A percentile compares a stretch with the other conserved stretches of the same genome.
Evolutionary conservation across 2,797 vertebrate species (phyloP).

Genomic region (Syndactyla subalaris): DNA sequence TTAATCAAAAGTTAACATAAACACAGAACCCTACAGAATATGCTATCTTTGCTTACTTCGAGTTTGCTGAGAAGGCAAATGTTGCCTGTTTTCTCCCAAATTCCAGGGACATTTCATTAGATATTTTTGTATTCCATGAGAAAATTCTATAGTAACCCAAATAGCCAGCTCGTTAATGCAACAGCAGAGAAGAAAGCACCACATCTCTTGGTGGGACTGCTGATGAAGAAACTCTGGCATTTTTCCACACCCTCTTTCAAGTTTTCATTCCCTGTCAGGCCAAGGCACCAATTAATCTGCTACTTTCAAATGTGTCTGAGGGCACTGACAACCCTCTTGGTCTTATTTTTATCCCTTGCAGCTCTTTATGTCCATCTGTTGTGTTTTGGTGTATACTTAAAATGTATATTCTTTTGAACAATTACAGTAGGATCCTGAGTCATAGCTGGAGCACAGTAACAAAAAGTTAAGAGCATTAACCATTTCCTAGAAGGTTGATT

Average conservation of each 20-base stretch:
- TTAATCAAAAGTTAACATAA: background rate
- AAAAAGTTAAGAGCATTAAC: background rate
- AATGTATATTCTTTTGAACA: background rate
- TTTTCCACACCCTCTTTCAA: background rate
- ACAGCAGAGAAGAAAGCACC: background rate
- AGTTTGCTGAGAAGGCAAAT: background rate
- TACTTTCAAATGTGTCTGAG: background rate
- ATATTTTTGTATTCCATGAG: background rate
- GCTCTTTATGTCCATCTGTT: background rate
- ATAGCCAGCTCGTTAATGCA: background rate
- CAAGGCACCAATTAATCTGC: background rate
- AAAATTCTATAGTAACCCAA: background rate
- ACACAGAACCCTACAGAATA: background rate
- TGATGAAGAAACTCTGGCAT: background rate
- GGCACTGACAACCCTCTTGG: background rate
- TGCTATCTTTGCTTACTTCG: background rate
- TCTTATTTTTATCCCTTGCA: background rate
- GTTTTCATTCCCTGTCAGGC: background rate
- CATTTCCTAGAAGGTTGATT: background rate
- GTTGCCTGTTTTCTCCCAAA: background rate
- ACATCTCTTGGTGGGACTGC: background rate
- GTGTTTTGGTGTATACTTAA: background rate
- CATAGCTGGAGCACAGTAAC: background rate
- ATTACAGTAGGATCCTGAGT: background rate
- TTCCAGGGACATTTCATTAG: background rate